phyloP scores from a whole-genome alignment of 1,140 invertebrate genomes.

The Sogatella furcifera region DNA sequence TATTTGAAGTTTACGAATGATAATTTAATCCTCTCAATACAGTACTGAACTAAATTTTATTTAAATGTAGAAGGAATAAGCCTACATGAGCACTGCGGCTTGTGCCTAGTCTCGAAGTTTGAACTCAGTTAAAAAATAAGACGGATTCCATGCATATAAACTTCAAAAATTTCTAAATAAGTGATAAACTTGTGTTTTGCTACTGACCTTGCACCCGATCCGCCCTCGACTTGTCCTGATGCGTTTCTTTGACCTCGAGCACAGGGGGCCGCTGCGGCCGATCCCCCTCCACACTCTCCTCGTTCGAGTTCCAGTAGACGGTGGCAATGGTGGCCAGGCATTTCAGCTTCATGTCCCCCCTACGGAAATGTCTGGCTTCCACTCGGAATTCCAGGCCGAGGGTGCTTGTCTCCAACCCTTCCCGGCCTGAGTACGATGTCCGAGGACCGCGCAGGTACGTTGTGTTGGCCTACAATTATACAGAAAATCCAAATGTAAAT shows the following conservation, averaged over 20 bases:
- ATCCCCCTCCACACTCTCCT: slow-evolving; percentile 67
- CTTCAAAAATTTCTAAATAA: no score
- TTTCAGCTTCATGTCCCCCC: slow-evolving; percentile 75
- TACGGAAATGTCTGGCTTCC: slow-evolving; percentile 60
- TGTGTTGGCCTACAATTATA: slow-evolving; percentile 38
- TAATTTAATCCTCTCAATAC: no score
- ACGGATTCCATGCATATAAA: no score
- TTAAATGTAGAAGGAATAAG: no score
- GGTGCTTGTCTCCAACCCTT: slow-evolving; percentile 58
- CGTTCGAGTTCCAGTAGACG: slow-evolving; percentile 69
- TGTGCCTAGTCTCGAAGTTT: no score
- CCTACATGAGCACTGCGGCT: no score
- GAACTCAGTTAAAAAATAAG: no score
- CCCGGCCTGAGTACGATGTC: slow-evolving; percentile 36
- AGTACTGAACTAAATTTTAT: no score
- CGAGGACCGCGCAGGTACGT: slow-evolving; percentile 39
- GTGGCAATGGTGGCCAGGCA: slow-evolving; percentile 77
- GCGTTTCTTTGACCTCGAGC: slow-evolving; percentile 46
- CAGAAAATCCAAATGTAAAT: background rate
- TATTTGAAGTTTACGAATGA: no score
- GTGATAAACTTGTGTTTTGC: background rate
- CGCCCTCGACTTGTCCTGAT: slow-evolving; percentile 35
- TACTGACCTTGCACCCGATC: slow-evolving; percentile 36
- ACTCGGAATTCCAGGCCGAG: slow-evolving; percentile 62
- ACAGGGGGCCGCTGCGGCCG: slow-evolving; percentile 47